A percentile compares a stretch with the other conserved stretches of the same genome.
These are phyloP conservation scores for Scartelaos histophorus DNA, from an alignment of 2,113 vertebrate species.

Conservation along the genomic window DNA sequence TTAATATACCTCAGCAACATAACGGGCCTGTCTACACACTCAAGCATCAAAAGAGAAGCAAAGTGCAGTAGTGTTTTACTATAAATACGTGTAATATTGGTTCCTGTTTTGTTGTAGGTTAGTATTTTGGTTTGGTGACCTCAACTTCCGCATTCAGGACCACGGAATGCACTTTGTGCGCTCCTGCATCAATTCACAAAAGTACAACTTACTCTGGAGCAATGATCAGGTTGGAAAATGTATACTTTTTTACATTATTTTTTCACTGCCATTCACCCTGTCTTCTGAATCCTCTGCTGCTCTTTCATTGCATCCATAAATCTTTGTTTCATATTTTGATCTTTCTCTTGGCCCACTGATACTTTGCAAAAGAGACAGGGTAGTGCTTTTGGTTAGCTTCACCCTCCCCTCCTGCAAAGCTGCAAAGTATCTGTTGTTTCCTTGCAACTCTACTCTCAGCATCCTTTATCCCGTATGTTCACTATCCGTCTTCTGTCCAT, in stretches of 20 bases:
- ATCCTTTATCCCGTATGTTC: too few relatives aligned
- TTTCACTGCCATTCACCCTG: background rate
- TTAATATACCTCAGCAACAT: too few relatives aligned
- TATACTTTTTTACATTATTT: background rate
- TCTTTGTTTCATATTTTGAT: too few relatives aligned
- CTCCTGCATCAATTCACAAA: constrained; percentile 80
- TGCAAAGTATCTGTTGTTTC: too few relatives aligned
- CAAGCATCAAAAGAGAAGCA: background rate
- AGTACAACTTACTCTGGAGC: constrained; percentile 87
- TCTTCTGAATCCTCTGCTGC: background rate
- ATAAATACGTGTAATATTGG: background rate
- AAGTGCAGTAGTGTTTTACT: background rate
- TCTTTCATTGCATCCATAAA: too few relatives aligned
- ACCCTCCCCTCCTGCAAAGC: too few relatives aligned
- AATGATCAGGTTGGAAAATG: constrained; percentile 87
- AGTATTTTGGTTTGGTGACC: constrained; percentile 94
- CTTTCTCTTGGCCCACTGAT: too few relatives aligned
- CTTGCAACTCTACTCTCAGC: too few relatives aligned
- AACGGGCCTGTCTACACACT: too few relatives aligned
- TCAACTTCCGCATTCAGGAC: constrained; percentile 95
- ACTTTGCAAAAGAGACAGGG: too few relatives aligned
- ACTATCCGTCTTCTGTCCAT: too few relatives aligned
- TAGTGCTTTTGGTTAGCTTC: too few relatives aligned
- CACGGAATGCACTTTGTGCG: constrained; percentile 89
- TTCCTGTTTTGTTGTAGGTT: constrained; percentile 72